Evolutionary conservation across 1,140 invertebrate species (phyloP), one percentile per base, ranked within the genome.

Genomic region (Leptinotarsa texana): DNA sequence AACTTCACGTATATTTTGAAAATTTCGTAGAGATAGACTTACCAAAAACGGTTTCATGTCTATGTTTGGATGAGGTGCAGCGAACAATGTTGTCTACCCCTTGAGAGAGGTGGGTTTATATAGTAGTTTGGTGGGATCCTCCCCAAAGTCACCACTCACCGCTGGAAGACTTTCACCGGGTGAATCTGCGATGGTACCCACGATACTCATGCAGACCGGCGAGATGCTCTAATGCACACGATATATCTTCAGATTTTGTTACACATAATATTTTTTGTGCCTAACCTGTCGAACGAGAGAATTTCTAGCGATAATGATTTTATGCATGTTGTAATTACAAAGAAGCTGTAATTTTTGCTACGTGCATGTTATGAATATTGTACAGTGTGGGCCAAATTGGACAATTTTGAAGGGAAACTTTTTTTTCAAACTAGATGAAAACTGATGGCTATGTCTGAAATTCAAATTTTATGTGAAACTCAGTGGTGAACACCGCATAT

Each of bases 31-130:
- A 68, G 13, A 47, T 69, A n/a, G 13, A 74, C 81, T 81, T 80
- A 82, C 81, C 77, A 82, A 63, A 79, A 82, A 79, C 68, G 80
- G 80, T 73, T 78, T 81, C 81, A 82, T 82, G 78, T 81, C 70
- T 78, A 61, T 67, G 69, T 74, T 73, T 75, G 76, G 69, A 75
- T 48, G 69, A 17, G 51, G 51, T 75, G 68, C 73, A 80, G 70
- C 73, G 69, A 75, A 79, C 80, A 57, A 57, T 82, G 80, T 81
- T 81, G 77, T 42, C 74, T 78, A 78, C 76, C 80, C 80, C 79
- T 70, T 78, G 63, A 21, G n/a, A 73, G 74, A 81, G 79, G 78
- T 78, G 78, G 76, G 73, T 79, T 77, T 82, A 78, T 82, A 82
- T 82, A 82, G 69, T 67, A 61, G 33, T 75, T 66, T 27, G 78